Conservation (phyloP, 2,113 vertebrate genomes). For the Morone saxatilis region DNA sequence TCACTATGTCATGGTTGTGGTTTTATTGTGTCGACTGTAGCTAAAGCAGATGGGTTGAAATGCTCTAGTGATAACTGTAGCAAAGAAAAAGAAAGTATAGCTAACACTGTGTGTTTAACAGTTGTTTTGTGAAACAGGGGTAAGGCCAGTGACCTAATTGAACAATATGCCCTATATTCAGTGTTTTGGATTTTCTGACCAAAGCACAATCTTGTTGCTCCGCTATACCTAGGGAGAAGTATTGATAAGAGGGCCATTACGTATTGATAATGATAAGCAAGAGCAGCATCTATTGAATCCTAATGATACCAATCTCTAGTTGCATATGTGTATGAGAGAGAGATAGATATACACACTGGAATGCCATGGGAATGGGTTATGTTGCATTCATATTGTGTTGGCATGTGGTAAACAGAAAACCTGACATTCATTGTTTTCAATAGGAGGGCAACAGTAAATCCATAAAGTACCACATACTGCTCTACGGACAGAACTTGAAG, state of each 20-base stretch:
- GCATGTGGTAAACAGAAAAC: constrained; percentile 48
- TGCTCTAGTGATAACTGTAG: not conserved
- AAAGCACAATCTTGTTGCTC: not conserved
- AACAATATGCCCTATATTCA: not conserved
- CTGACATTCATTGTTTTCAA: constrained; percentile 63
- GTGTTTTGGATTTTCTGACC: not conserved
- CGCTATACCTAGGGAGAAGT: too few relatives aligned
- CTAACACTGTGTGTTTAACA: not conserved
- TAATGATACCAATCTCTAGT: not conserved
- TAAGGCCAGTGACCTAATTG: not conserved
- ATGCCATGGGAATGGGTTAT: constrained; percentile 6
- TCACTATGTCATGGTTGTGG: too few relatives aligned
- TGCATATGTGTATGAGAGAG: too few relatives aligned
- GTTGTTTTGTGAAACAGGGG: not conserved
- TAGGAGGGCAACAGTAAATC: constrained; percentile 55
- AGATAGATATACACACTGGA: not conserved
- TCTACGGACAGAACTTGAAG: constrained; percentile 57
- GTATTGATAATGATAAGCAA: not conserved
- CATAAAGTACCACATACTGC: constrained; percentile 60
- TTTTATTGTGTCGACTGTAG: too few relatives aligned
- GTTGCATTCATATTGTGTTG: constrained; percentile 24
- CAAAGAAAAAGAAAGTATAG: not conserved
- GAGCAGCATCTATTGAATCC: not conserved
- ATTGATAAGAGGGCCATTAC: not conserved
- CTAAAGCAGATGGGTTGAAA: not conserved